phyloP scores from a whole-genome alignment of 2,113 vertebrate genomes.

The Platanista minor region DNA sequence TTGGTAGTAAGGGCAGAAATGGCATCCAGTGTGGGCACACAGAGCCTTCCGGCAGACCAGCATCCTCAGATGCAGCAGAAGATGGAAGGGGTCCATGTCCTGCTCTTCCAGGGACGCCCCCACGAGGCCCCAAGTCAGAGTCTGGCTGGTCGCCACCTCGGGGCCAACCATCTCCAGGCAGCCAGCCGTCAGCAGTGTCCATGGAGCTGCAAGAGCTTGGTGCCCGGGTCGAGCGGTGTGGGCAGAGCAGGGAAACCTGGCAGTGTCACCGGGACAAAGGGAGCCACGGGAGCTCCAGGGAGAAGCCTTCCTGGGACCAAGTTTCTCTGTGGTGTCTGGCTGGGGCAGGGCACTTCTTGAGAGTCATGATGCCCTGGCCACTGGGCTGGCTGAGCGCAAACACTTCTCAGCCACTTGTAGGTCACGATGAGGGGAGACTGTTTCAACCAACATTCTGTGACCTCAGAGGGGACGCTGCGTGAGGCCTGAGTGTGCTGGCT shows the following conservation, averaged over 20 bases:
- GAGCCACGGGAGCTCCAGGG: not conserved
- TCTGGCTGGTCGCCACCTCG: not conserved
- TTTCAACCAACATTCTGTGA: conserved; percentile 24
- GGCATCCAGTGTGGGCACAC: not conserved
- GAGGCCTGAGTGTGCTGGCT: not conserved
- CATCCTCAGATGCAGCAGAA: not conserved
- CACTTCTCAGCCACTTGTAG: not conserved
- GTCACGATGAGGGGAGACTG: not conserved
- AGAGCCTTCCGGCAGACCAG: not conserved
- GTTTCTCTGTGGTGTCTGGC: not conserved
- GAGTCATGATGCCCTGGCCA: not conserved
- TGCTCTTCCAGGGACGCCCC: not conserved
- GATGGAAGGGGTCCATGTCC: not conserved
- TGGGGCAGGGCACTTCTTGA: not conserved
- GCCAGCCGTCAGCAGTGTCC: not conserved
- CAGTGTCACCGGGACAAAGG: not conserved
- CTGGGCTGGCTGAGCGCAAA: not conserved
- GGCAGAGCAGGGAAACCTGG: not conserved
- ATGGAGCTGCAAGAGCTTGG: not conserved
- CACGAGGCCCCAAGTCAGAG: not conserved
- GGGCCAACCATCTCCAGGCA: not conserved
- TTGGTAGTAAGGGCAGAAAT: not conserved
- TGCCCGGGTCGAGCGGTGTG: not conserved
- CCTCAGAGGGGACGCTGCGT: not conserved
- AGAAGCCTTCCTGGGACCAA: not conserved